Evolutionary conservation across 2,888 invertebrate genomes (phyloP).

Genomic region (Scelioninae gen. 1): DNA sequence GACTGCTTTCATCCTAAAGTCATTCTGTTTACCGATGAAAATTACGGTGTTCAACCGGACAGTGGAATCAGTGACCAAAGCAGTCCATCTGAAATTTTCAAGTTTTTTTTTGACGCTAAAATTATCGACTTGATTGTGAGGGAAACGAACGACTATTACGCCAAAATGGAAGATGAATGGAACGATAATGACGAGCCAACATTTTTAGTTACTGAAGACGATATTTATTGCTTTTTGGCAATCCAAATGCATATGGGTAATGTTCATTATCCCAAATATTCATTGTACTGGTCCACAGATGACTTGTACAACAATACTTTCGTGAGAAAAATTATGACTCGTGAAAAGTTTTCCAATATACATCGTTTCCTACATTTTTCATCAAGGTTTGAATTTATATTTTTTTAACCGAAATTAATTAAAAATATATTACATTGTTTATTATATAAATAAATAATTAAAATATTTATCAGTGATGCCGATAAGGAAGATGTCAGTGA

Average conservation of each 20-base stretch:
- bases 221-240: conserved; percentile 12
- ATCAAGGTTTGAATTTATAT: conserved; percentile 5
- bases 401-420: conserved; percentile 2
- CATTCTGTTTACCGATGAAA: not conserved
- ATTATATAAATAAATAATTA: conserved; percentile 1
- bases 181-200: not conserved
- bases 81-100: not conserved
- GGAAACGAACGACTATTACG: not conserved
- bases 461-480: conserved; percentile 4
- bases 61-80: not conserved
- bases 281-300: conserved; percentile 14
- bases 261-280: conserved; percentile 5
- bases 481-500: conserved; percentile 1
- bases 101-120: conserved; percentile 6
- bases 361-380: conserved; percentile 6
- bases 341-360: not conserved
- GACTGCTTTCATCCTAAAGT: not conserved
- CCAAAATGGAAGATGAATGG: not conserved
- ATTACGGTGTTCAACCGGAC: not conserved
- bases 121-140: not conserved
- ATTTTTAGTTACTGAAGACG: not conserved
- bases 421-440: not conserved
- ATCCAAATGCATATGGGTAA: conserved; percentile 11
- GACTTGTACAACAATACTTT: conserved; percentile 10
- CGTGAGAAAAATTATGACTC: conserved; percentile 9